A percentile compares a stretch with the other conserved stretches of the same genome.
phyloP scores from a whole-genome alignment of 2,888 invertebrate genomes.

The Drosophila nr. fundita region DNA sequence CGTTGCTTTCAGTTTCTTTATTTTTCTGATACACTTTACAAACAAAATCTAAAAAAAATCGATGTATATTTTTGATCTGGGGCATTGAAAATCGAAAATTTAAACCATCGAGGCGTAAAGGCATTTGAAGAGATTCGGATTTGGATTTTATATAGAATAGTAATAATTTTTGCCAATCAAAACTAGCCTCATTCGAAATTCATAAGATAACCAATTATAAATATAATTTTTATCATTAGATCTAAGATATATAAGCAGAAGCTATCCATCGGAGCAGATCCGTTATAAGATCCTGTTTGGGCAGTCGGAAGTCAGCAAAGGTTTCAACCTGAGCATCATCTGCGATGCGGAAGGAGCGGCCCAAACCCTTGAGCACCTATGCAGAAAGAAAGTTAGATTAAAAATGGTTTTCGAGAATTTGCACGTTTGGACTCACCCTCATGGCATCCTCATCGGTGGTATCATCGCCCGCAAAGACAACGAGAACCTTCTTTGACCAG shows the following conservation, averaged over 20 bases:
- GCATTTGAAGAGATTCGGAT: no score
- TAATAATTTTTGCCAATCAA: not conserved
- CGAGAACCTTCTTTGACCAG: constrained; percentile 89
- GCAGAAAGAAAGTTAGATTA: not conserved
- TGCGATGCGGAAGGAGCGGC: constrained; percentile 91
- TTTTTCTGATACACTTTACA: not conserved
- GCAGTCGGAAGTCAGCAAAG: constrained; percentile 89
- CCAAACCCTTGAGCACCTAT: constrained; percentile 90
- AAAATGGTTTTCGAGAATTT: not conserved
- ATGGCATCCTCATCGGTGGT: constrained; percentile 96
- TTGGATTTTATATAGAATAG: not conserved
- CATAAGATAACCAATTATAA: not conserved
- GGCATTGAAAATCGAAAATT: not conserved
- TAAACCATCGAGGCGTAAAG: not conserved
- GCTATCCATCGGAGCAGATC: constrained; percentile 90
- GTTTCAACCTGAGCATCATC: constrained; percentile 89
- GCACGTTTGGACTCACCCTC: constrained; percentile 86
- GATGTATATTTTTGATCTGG: not conserved
- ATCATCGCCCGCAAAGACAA: constrained; percentile 95
- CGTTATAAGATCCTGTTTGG: constrained; percentile 89
- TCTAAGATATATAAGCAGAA: constrained; percentile 61
- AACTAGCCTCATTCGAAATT: constrained; percentile 1
- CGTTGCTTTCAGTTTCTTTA: not conserved
- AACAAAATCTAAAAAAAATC: not conserved
- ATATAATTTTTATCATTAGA: not conserved